These are phyloP conservation scores for Gallinago paraguaiae DNA, from an alignment of 2,113 vertebrate genomes.

Conservation along the genomic window DNA sequence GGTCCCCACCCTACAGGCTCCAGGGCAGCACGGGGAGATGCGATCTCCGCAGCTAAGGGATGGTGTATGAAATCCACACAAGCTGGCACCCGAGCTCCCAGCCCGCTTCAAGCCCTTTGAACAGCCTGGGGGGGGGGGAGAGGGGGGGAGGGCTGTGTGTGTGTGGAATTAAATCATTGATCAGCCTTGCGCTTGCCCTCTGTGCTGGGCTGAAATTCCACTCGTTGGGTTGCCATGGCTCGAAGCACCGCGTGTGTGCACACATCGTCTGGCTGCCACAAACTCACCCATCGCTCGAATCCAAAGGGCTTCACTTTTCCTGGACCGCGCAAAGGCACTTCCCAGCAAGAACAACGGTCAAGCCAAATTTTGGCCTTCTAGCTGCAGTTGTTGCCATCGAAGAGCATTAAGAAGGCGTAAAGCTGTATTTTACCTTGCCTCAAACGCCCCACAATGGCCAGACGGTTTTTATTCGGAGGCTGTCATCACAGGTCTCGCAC, in stretches of 20 bases:
- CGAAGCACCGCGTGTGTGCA: fast-evolving
- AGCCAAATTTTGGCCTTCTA: not conserved
- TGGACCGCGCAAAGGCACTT: not conserved
- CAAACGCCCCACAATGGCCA: not conserved
- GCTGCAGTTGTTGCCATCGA: not conserved
- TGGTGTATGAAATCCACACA: not conserved
- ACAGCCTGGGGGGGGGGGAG: not conserved
- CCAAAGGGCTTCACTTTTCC: not conserved
- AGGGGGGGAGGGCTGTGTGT: too few relatives aligned
- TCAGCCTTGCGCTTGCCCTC: not conserved
- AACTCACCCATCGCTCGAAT: not conserved
- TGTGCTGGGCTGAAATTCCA: not conserved
- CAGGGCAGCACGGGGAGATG: fast-evolving
- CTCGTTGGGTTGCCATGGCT: not conserved
- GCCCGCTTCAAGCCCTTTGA: not conserved
- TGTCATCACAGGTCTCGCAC: not conserved
- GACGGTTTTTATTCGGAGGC: fast-evolving
- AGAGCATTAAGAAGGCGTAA: not conserved
- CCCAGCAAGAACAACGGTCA: not conserved
- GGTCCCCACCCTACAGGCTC: not conserved
- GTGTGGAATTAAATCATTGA: not conserved
- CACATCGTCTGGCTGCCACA: fast-evolving
- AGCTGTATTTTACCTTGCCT: not conserved
- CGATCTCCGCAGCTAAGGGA: not conserved
- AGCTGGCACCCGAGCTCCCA: not conserved